phyloP scores from a whole-genome alignment of 1,140 invertebrate species.

The Drosophila nikananu region DNA sequence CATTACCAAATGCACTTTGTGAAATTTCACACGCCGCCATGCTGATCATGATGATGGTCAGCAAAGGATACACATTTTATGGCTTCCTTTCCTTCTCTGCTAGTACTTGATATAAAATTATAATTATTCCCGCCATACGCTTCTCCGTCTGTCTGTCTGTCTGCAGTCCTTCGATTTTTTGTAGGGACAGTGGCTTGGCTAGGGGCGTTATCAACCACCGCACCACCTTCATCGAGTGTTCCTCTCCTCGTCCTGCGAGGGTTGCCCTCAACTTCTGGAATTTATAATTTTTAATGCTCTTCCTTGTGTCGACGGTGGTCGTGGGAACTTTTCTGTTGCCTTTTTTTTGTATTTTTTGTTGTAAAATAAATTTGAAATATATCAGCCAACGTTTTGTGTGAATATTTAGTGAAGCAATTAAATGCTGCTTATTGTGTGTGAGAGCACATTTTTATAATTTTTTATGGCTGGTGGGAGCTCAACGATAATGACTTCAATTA shows the following conservation, averaged over 20 bases:
- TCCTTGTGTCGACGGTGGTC: conserved; percentile 60
- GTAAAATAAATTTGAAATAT: conserved; percentile 45
- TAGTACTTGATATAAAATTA: conserved; percentile 78
- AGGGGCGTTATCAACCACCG: conserved; percentile 63
- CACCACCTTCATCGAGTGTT: conserved; percentile 21
- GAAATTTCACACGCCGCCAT: conserved; percentile 57
- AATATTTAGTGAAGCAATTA: conserved; percentile 65
- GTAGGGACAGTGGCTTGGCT: conserved; percentile 8
- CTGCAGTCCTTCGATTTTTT: conserved; percentile 25
- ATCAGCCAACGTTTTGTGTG: conserved; percentile 45
- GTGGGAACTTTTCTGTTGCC: conserved; percentile 66
- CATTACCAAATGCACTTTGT: conserved; percentile 45
- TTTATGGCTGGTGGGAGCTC: conserved; percentile 45
- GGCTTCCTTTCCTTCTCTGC: conserved; percentile 58
- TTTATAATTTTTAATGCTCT: conserved; percentile 66
- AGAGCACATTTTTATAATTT: conserved; percentile 12
- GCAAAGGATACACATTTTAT: conserved; percentile 71
- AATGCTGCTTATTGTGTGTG: neutral
- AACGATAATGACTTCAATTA: conserved; percentile 51
- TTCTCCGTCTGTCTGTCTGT: conserved; percentile 32
- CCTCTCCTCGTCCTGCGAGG: conserved; percentile 53
- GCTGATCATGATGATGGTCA: conserved; percentile 26
- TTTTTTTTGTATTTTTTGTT: conserved; percentile 21
- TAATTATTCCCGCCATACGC: conserved; percentile 76
- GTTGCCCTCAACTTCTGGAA: conserved; percentile 63